Evolutionary conservation across 2,113 vertebrate genomes (phyloP).

Genomic region (Sphaerodactylus townsendi): DNA sequence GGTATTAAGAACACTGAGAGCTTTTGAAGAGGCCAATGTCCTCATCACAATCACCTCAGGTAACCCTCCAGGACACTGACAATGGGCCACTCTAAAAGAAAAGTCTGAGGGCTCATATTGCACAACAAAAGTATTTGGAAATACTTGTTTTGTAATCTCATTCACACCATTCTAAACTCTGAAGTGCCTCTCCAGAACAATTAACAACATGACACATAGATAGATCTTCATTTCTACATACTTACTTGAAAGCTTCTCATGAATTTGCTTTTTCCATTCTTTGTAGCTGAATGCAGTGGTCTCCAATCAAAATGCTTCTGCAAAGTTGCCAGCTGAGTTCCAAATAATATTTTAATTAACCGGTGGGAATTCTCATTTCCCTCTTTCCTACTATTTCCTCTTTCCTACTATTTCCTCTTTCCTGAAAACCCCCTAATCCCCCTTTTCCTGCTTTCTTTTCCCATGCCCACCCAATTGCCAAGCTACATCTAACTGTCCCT

Average conservation of each 20-base stretch:
- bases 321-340: not conserved
- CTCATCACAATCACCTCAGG: not conserved
- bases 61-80: not conserved
- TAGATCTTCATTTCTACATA: not conserved
- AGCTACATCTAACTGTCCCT: too few species aligned
- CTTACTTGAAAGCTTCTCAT: not conserved
- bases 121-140: constrained; percentile 18
- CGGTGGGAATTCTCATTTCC: too few species aligned
- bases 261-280: not conserved
- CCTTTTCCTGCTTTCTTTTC: too few species aligned
- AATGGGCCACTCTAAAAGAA: not conserved
- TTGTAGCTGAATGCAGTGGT: not conserved
- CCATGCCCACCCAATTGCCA: too few species aligned
- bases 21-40: not conserved
- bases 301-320: not conserved
- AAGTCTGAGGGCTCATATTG: not conserved
- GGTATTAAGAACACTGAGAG: not conserved
- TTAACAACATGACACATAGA: not conserved
- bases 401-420: too few species aligned
- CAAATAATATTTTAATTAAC: too few species aligned
- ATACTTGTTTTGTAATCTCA: not conserved
- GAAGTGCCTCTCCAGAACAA: not conserved
- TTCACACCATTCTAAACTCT: not conserved
- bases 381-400: too few species aligned
- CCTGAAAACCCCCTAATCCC: too few species aligned